Percentiles rank a stretch among this genome's conserved stretches.
phyloP scores from a whole-genome alignment of 92 coral and sea anemone species.

The Porites divaricata region DNA sequence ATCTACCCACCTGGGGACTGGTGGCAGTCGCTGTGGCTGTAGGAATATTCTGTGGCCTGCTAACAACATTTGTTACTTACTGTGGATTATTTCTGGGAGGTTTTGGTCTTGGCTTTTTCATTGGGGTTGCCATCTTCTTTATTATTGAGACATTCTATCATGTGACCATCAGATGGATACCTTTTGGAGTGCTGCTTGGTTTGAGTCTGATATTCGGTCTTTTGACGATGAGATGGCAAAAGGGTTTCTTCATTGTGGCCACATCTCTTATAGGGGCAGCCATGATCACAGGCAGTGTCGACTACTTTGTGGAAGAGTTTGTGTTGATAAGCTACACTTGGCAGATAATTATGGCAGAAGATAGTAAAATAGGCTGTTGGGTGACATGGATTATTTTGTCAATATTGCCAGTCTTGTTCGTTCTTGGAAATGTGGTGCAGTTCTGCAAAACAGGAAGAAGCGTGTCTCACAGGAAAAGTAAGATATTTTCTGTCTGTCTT shows the following conservation, averaged over 20 bases:
- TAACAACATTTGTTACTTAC: constrained; percentile 83
- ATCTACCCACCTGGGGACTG: constrained; percentile 81
- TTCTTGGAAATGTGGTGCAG: constrained; percentile 82
- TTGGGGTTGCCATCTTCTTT: constrained; percentile 76
- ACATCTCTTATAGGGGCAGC: constrained; percentile 90
- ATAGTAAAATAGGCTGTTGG: constrained; percentile 70
- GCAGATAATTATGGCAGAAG: constrained; percentile 81
- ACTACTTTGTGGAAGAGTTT: constrained; percentile 89
- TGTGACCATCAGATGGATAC: constrained; percentile 84
- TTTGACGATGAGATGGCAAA: constrained; percentile 86
- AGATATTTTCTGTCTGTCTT: not conserved
- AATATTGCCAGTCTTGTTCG: constrained; percentile 83
- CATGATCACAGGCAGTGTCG: constrained; percentile 73
- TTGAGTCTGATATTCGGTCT: constrained; percentile 76
- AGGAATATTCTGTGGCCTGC: constrained; percentile 90
- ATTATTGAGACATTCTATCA: constrained; percentile 70
- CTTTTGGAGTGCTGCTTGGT: constrained; percentile 89
- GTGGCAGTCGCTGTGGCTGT: constrained; percentile 87
- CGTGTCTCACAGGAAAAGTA: constrained; percentile 82
- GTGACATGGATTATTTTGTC: constrained; percentile 84
- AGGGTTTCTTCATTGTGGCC: constrained; percentile 77
- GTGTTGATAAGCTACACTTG: constrained; percentile 77
- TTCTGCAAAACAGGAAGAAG: constrained; percentile 84
- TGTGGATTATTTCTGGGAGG: constrained; percentile 96
- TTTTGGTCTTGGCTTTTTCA: constrained; percentile 90